Base-by-base conservation (phyloP, 2,888 invertebrate genomes). In the Standfussiana lucernea region DNA sequence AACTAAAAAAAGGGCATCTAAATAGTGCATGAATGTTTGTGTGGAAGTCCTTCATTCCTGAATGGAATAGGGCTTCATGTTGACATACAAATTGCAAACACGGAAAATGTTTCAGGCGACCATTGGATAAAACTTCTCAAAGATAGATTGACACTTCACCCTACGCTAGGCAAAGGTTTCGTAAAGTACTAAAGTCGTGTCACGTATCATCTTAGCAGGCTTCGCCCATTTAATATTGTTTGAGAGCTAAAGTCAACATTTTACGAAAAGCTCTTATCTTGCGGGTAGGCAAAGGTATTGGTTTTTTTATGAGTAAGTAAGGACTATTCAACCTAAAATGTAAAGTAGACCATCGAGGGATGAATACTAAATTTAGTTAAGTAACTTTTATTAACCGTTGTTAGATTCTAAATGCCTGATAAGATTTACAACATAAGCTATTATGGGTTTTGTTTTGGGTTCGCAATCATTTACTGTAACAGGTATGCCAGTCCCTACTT, bases 181-280 rank as follows among this genome's bases (percentile, higher is more conserved):
- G 10, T 24, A 28, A 64, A 79, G 47, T 67, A 77, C 47, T 82
- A 62, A 67, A 83, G 32, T 81, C 83, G 5, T 32, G 56, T 67
- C 72, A 83, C 84, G 79, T 82, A 50, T 37, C 77, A 53, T 64
- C 61, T 72, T 67, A 82, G 35, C 28, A 72, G 72, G 40, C 74
- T 62, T 70, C 66, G 45, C 24, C 35, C 64, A 79, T 61, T 69
- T 68, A 75, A 74, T 79, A 71, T 62, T 71, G 28, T 64, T 65
- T 75, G 18, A 53, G 47, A 35, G 35, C 74, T 47, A 65, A 64
- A 83, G 68, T 56, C 64, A 79, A 74, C 73, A 71, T 71, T 67
- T 75, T 65, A 70, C 59, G 18, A 40, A 69, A 83, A 64, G 37
- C 42, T 66, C 28, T 56, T 61, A 76, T 42, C 72, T 70, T 1